phyloP scores from a whole-genome alignment of 2,888 invertebrate genomes.

The Automeris io region DNA sequence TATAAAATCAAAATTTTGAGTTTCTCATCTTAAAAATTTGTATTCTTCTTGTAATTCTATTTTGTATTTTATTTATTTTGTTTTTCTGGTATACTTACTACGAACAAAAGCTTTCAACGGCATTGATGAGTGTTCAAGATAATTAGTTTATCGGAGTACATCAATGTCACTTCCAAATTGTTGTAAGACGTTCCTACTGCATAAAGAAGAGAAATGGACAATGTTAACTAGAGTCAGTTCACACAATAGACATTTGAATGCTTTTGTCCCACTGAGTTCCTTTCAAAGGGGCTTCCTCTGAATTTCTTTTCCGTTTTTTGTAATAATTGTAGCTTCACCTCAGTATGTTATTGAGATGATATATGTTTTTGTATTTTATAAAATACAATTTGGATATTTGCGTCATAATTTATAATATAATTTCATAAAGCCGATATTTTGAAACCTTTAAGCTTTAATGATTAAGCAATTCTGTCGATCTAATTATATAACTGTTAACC shows the following conservation, averaged over 20 bases:
- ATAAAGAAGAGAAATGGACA: slow-evolving; percentile 46
- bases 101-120: no score
- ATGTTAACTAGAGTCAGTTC: slow-evolving; percentile 41
- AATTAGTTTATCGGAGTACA: slow-evolving; percentile 9
- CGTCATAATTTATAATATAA: no score
- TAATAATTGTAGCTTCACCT: not conserved
- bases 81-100: no score
- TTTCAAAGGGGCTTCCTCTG: slow-evolving; percentile 9
- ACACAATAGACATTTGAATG: slow-evolving; percentile 50
- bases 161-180: slow-evolving; percentile 17
- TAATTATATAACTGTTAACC: not conserved
- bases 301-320: slow-evolving; percentile 2
- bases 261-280: slow-evolving; percentile 37
- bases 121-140: not conserved
- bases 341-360: not conserved
- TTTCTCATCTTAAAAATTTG: no score
- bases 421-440: no score
- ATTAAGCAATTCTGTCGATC: slow-evolving; percentile 1
- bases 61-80: no score
- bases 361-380: not conserved
- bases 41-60: no score
- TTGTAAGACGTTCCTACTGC: slow-evolving; percentile 37
- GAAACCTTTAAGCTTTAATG: no score
- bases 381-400: no score
- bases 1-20: no score